A percentile compares a stretch with the other conserved stretches of the same genome.
Conservation (phyloP, 2,113 vertebrate genomes). For the Percina caprodes region DNA sequence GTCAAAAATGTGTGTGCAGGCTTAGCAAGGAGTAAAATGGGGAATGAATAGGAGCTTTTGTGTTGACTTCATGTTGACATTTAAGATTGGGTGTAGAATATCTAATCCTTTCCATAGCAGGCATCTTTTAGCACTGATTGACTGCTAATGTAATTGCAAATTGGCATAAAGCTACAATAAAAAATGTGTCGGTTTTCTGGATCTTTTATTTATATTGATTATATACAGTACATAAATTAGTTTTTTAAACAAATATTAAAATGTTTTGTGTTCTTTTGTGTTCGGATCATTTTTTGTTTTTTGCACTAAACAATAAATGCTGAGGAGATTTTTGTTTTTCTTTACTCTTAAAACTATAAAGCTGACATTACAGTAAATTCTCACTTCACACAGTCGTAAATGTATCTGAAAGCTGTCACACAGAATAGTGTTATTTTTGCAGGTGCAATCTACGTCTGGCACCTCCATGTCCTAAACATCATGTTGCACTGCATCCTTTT, state of each 20-base stretch:
- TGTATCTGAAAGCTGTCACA: constrained; percentile 58
- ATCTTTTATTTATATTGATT: not conserved
- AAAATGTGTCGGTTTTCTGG: not conserved
- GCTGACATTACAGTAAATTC: constrained; percentile 24
- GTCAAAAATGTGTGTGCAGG: not conserved
- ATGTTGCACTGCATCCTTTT: constrained; percentile 9
- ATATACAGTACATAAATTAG: not conserved
- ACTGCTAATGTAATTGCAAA: not conserved
- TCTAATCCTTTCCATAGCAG: not conserved
- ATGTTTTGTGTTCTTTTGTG: not conserved
- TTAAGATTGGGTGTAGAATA: not conserved
- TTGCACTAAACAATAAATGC: not conserved
- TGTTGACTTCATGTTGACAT: not conserved
- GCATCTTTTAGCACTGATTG: not conserved
- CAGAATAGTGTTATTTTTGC: constrained; percentile 51
- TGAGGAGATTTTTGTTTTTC: constrained; percentile 1
- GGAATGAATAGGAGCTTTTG: not conserved
- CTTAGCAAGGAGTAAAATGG: not conserved
- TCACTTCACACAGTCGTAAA: constrained; percentile 24
- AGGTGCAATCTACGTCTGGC: constrained; percentile 53
- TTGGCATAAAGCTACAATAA: not conserved
- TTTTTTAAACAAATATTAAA: not conserved
- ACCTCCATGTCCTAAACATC: constrained; percentile 41
- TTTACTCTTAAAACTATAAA: constrained; percentile 8
- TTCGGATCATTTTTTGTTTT: not conserved